These are phyloP conservation scores for Cavia porcellus DNA, from an alignment of 2,113 vertebrate species.

Conservation along the genomic window DNA sequence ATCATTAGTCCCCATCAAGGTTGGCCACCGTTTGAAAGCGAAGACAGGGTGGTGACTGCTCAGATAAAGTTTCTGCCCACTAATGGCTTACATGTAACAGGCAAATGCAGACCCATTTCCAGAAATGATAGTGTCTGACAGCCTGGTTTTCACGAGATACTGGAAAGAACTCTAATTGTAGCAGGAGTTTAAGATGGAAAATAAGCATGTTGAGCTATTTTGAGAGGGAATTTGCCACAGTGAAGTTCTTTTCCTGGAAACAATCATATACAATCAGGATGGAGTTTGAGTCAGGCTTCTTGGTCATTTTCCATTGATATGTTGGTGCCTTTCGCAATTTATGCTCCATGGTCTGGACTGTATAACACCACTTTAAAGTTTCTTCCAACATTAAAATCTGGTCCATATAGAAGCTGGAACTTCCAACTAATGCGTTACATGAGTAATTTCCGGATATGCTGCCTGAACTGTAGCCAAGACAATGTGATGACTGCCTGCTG, in stretches of 20 bases:
- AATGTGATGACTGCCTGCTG: constrained; percentile 25
- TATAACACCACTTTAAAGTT: not conserved
- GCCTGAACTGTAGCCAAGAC: not conserved
- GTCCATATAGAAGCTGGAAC: constrained; percentile 23
- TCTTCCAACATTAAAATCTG: constrained; percentile 27
- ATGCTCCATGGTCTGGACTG: not conserved
- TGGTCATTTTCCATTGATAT: constrained; percentile 57
- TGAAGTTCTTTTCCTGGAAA: constrained; percentile 63
- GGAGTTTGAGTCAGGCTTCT: constrained; percentile 31
- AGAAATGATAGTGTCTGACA: constrained; percentile 79
- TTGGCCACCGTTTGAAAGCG: constrained; percentile 53
- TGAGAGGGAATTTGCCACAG: constrained; percentile 64
- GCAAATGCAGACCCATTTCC: constrained; percentile 67
- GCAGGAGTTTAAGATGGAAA: constrained; percentile 68
- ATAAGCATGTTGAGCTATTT: constrained; percentile 73
- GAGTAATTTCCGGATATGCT: constrained; percentile 38
- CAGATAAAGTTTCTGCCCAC: constrained; percentile 71
- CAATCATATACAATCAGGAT: constrained; percentile 46
- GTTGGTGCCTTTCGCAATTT: constrained; percentile 58
- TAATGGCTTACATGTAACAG: constrained; percentile 69
- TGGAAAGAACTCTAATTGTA: constrained; percentile 70
- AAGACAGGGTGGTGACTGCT: constrained; percentile 75
- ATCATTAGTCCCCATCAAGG: constrained; percentile 65
- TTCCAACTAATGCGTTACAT: constrained; percentile 32
- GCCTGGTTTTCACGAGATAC: constrained; percentile 64